Percentiles rank a stretch among this genome's conserved stretches.
Evolutionary conservation across 2,888 invertebrate species (phyloP).

Genomic region (Desoria tigrina): DNA sequence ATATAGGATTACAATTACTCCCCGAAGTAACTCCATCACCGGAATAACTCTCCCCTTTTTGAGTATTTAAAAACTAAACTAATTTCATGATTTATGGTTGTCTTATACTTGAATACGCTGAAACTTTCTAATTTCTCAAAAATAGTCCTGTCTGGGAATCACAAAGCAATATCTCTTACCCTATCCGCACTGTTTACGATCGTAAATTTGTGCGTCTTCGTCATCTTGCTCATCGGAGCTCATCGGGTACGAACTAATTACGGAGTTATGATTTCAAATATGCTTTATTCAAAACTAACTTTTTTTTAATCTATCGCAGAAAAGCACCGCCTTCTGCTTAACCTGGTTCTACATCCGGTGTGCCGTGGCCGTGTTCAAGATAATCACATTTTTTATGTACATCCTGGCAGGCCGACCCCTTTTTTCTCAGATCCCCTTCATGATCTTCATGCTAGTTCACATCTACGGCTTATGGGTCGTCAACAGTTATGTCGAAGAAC

Average conservation of each 20-base stretch:
- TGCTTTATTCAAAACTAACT: neutral
- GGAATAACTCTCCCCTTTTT: too few species aligned
- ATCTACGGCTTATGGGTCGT: conserved; percentile 50
- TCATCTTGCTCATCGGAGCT: conserved; percentile 34
- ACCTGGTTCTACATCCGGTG: conserved; percentile 52
- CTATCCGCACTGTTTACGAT: conserved; percentile 38
- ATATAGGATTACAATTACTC: too few species aligned
- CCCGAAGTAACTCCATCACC: too few species aligned
- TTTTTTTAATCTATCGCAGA: conserved; percentile 25
- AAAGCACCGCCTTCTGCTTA: conserved; percentile 41
- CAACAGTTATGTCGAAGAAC: conserved; percentile 44
- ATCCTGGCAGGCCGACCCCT: conserved; percentile 44
- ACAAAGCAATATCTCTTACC: conserved; percentile 43
- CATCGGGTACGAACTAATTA: conserved; percentile 27
- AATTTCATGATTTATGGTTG: too few species aligned
- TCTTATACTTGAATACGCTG: too few species aligned
- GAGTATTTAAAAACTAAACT: too few species aligned
- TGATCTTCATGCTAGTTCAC: conserved; percentile 45
- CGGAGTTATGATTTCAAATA: neutral
- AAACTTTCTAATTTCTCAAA: too few species aligned
- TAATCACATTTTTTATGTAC: conserved; percentile 48
- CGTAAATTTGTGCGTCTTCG: conserved; percentile 35
- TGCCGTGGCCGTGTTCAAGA: conserved; percentile 48
- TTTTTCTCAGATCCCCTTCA: conserved; percentile 47
- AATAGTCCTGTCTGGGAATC: conserved; percentile 30